These are phyloP conservation scores for Hypolimnas misippus DNA, from an alignment of 2,888 invertebrate species.

Conservation along the genomic window DNA sequence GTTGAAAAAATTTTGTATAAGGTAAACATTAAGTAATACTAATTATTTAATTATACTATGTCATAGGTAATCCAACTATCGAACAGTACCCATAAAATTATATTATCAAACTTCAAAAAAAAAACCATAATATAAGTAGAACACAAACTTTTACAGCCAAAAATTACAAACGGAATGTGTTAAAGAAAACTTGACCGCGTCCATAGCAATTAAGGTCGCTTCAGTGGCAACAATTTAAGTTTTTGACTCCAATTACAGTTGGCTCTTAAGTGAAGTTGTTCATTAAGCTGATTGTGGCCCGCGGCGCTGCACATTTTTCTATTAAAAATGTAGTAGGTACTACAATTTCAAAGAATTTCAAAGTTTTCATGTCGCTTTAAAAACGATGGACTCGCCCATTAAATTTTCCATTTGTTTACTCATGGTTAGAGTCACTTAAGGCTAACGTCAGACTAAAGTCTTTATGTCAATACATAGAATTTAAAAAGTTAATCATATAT, in stretches of 20 bases:
- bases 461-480: background rate
- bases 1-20: too few species aligned
- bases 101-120: background rate
- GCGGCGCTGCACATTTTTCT: conserved; percentile 36
- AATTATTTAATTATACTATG: too few species aligned
- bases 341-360: conserved; percentile 35
- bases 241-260: conserved; percentile 58
- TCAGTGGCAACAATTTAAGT: conserved; percentile 54
- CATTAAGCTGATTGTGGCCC: conserved; percentile 54
- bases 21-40: too few species aligned
- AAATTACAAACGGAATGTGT: conserved; percentile 37
- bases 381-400: conserved; percentile 4
- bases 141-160: background rate
- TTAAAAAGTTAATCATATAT: too few species aligned
- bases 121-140: background rate
- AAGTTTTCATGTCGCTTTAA: conserved; percentile 29
- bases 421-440: background rate
- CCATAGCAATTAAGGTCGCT: conserved; percentile 48
- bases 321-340: conserved; percentile 44
- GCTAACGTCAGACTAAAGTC: background rate
- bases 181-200: conserved; percentile 41
- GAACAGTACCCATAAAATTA: too few species aligned
- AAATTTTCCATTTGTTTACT: conserved; percentile 13
- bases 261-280: conserved; percentile 50
- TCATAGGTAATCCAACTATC: too few species aligned